Percentiles rank a stretch among this genome's conserved stretches.
Evolutionary conservation across 2,113 vertebrate species (phyloP).

Genomic region (Lathamus discolor): DNA sequence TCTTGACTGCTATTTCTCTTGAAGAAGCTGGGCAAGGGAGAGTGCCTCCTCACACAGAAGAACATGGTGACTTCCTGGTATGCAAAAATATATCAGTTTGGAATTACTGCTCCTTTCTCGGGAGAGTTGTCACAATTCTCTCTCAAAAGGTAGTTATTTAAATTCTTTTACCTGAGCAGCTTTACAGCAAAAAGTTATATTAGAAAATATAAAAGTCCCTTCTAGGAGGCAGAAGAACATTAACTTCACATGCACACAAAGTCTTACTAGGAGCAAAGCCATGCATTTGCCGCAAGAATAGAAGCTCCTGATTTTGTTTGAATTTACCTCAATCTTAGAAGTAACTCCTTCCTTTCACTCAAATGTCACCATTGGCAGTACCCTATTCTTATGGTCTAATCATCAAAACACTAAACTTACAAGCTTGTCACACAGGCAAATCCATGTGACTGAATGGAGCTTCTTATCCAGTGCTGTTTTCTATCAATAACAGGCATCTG

Average conservation of each 20-base stretch:
- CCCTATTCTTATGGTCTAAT: not conserved
- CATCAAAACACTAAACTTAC: not conserved
- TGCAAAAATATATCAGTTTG: not conserved
- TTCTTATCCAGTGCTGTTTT: not conserved
- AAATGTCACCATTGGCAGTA: rapidly evolving
- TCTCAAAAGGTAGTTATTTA: not conserved
- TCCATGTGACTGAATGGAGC: not conserved
- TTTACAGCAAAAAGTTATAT: not conserved
- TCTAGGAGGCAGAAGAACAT: not conserved
- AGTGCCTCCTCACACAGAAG: not conserved
- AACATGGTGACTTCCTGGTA: not conserved
- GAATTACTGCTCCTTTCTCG: not conserved
- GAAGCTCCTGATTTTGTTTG: not conserved
- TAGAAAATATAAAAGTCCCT: not conserved
- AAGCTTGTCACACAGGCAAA: not conserved
- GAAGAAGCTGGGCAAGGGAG: not conserved
- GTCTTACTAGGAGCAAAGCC: not conserved
- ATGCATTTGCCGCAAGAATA: not conserved
- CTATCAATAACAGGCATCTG: not conserved
- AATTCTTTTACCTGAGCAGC: slow-evolving; percentile 7
- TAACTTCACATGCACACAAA: not conserved
- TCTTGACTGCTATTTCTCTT: not conserved
- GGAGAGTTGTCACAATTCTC: not conserved
- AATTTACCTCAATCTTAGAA: not conserved
- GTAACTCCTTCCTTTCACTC: not conserved